Conservation (phyloP, 2,888 invertebrate genomes). For the Bombylius major region DNA sequence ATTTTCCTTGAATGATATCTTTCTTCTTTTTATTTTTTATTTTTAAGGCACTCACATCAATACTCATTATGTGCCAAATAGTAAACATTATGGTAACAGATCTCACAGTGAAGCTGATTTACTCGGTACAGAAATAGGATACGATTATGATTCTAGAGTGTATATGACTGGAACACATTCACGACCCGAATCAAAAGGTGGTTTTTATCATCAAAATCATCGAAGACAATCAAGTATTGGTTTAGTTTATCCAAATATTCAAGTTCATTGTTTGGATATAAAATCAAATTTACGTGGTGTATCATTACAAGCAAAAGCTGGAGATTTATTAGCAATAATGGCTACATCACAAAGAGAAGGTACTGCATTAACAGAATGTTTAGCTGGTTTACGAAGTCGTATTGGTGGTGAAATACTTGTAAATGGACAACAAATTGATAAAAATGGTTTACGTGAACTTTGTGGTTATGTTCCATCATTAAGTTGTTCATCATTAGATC, state of each 20-base stretch:
- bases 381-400: conserved; percentile 62
- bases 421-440: conserved; percentile 72
- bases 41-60: conserved; percentile 26
- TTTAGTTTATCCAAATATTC: conserved; percentile 36
- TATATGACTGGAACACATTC: conserved; percentile 19
- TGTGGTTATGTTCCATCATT: conserved; percentile 41
- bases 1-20: too few species aligned
- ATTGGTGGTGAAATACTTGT: conserved; percentile 66
- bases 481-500: conserved; percentile 36
- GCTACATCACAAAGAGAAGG: conserved; percentile 81
- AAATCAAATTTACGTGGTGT: conserved; percentile 57
- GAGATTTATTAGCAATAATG: conserved; percentile 82
- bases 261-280: conserved; percentile 59
- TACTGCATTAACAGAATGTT: conserved; percentile 68
- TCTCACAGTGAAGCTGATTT: conserved; percentile 83
- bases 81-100: conserved; percentile 41
- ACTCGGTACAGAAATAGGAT: conserved; percentile 43
- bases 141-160: conserved; percentile 32
- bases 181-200: conserved; percentile 6
- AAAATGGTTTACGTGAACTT: conserved; percentile 57
- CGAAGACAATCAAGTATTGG: conserved; percentile 33
- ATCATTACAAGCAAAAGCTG: conserved; percentile 79
- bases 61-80: conserved; percentile 26
- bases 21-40: background rate
- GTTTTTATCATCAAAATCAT: conserved; percentile 13